Evolutionary conservation across 2,113 vertebrate genomes (phyloP), one percentile per base, ranked within the genome.

Genomic region (Pterocles gutturalis): DNA sequence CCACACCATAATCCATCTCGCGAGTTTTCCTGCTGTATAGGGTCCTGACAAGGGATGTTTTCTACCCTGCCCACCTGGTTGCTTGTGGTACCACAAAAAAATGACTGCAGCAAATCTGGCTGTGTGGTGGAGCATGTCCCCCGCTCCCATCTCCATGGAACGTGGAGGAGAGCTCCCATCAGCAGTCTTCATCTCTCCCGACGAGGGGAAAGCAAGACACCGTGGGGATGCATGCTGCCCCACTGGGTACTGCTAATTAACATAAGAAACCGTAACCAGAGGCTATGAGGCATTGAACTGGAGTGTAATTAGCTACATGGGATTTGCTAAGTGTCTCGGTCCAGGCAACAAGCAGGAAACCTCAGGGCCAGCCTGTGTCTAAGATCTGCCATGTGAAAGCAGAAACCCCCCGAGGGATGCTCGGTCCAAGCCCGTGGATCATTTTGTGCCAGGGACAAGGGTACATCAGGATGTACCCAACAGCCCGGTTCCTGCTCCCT

Each of bases 231-330:
- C 7, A 1, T 10, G 65, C 22, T 36, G 25, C 62, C 76, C 67
- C 2, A 22, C 89, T 71, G 94, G 91, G 29, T 12, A 33, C 69
- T 84, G 89, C 81, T 96, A 89, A 96, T 97, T 96, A 93, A 55
- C n/a, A 5, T 28, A 19, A 96, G 87, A 93, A 82, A 79, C 5
- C 4, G 36, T 2, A 61, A 61, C 93, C 87, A 84, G 87, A 33
- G 91, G 93, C 89, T 64, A 48, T 0, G 4, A 87, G 71, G 51
- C 86, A 71, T 28, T 1, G 60, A 89, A 78, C 33, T 51, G 34
- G 64, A 55, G 87, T 38, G 41, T 95, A 94, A 96, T 96, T 89
- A 91, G 87, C 70, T 94, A 18, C 77, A 11, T 87, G 94, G 84
- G 89, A 84, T 94, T 95, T 82, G 70, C 77, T 72, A 26, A 83